Evolutionary conservation across 1,140 invertebrate species (phyloP).

Genomic region (Heterodera carotae): DNA sequence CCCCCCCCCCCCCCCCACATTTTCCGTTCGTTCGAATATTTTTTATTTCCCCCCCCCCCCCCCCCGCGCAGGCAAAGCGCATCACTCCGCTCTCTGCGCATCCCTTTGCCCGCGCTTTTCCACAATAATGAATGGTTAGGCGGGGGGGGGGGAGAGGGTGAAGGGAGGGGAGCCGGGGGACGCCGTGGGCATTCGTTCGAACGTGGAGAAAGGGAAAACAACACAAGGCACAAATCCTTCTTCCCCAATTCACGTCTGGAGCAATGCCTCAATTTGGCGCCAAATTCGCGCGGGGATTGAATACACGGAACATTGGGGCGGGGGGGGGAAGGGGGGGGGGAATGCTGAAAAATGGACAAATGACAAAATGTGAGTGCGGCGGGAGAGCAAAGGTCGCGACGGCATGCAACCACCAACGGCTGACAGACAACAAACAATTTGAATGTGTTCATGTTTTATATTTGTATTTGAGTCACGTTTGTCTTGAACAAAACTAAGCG

Average conservation of each 20-base stretch:
- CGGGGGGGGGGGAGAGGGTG: no score
- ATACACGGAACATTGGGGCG: not conserved
- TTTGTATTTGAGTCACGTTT: no score
- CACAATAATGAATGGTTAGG: not conserved
- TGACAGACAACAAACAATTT: no score
- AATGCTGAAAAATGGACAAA: not conserved
- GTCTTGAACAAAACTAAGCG: no score
- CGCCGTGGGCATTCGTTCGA: conserved; percentile 1
- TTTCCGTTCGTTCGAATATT: not conserved
- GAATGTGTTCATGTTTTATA: no score
- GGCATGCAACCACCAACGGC: no score
- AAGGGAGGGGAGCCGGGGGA: not conserved
- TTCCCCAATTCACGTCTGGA: not conserved
- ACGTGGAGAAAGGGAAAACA: conserved; percentile 2
- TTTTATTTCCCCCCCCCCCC: not conserved
- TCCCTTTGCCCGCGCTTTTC: not conserved
- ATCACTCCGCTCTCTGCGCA: not conserved
- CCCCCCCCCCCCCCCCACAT: no score
- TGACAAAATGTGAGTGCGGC: no score
- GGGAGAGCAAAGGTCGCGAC: not conserved
- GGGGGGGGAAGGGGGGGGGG: no score
- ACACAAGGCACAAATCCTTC: not conserved
- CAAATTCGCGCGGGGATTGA: conserved; percentile 1
- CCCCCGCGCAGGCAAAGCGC: no score
- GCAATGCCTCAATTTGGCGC: not conserved